Percentiles rank a stretch among this genome's conserved stretches.
These are phyloP conservation scores for Odontocerum albicorne DNA, from an alignment of 2,888 invertebrate genomes.

Conservation along the genomic window DNA sequence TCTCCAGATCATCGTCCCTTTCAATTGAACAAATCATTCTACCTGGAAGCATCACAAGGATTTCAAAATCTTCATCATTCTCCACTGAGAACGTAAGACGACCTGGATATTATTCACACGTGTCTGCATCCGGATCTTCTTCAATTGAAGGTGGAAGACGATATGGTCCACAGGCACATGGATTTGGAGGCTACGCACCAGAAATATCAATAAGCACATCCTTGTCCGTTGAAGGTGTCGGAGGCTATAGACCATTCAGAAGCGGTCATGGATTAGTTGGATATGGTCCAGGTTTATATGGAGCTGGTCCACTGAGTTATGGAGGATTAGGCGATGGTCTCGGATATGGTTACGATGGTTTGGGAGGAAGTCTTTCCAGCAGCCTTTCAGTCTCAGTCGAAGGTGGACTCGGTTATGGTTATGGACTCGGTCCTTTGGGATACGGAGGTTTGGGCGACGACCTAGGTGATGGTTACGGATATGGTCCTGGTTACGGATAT, in stretches of 20 bases:
- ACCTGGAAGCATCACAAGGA: constrained; percentile 8
- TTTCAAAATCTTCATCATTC: neutral
- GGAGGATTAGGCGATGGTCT: constrained; percentile 8
- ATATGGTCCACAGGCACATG: constrained; percentile 3
- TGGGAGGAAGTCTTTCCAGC: neutral
- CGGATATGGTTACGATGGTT: constrained; percentile 1
- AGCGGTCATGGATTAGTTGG: too few species aligned
- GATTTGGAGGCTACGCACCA: neutral
- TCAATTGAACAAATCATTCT: constrained; percentile 11
- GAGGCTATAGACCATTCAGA: constrained; percentile 8
- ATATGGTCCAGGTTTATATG: neutral
- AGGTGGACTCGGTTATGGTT: constrained; percentile 5
- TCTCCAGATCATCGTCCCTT: constrained; percentile 1
- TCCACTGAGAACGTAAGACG: constrained; percentile 6
- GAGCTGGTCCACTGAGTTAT: too few species aligned
- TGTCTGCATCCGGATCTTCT: constrained; percentile 6
- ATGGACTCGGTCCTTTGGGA: constrained; percentile 8
- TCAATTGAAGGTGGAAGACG: constrained; percentile 5
- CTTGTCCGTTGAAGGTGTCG: constrained; percentile 14
- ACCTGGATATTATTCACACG: constrained; percentile 1
- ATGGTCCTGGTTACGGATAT: neutral
- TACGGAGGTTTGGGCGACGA: too few species aligned
- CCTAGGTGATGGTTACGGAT: too few species aligned
- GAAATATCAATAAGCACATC: neutral
- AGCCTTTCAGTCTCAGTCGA: constrained; percentile 10